Conservation (phyloP, 2,888 invertebrate species). For the Nomada ferruginata region DNA sequence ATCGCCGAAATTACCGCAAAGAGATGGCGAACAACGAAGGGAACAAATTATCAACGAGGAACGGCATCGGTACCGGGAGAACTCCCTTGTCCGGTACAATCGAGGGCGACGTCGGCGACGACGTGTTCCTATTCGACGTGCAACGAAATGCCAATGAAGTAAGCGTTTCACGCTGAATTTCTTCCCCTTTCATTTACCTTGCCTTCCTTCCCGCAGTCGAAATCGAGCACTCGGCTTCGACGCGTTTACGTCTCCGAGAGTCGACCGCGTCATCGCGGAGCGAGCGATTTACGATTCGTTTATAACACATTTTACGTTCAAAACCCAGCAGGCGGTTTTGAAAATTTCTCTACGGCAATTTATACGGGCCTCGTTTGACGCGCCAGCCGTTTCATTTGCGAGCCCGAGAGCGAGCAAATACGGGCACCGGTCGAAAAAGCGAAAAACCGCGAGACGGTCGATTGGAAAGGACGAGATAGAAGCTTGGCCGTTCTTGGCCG, state of each 20-base stretch:
- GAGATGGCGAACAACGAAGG: slow-evolving; percentile 58
- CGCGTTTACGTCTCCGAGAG: neutral
- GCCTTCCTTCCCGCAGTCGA: neutral
- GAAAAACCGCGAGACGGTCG: neutral
- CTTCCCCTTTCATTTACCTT: slow-evolving; percentile 20
- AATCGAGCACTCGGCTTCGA: too few species aligned
- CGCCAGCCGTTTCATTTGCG: neutral
- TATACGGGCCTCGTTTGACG: neutral
- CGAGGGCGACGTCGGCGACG: slow-evolving; percentile 46
- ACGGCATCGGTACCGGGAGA: slow-evolving; percentile 30
- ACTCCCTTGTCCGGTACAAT: slow-evolving; percentile 54
- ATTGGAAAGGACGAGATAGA: neutral
- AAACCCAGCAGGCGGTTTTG: slow-evolving; percentile 25
- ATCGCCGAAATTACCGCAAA: too few species aligned
- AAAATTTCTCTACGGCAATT: slow-evolving; percentile 28
- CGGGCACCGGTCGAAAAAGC: neutral
- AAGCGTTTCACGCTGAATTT: slow-evolving; percentile 55
- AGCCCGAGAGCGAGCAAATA: neutral
- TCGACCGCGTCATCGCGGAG: slow-evolving; percentile 26
- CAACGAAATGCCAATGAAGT: slow-evolving; percentile 76
- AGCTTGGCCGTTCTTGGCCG: neutral
- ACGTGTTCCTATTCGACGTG: slow-evolving; percentile 60
- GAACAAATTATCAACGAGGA: slow-evolving; percentile 40
- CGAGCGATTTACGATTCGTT: slow-evolving; percentile 27
- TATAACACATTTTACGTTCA: slow-evolving; percentile 23